Conservation (phyloP, 2,113 vertebrate genomes). For the Labeo rohita region DNA sequence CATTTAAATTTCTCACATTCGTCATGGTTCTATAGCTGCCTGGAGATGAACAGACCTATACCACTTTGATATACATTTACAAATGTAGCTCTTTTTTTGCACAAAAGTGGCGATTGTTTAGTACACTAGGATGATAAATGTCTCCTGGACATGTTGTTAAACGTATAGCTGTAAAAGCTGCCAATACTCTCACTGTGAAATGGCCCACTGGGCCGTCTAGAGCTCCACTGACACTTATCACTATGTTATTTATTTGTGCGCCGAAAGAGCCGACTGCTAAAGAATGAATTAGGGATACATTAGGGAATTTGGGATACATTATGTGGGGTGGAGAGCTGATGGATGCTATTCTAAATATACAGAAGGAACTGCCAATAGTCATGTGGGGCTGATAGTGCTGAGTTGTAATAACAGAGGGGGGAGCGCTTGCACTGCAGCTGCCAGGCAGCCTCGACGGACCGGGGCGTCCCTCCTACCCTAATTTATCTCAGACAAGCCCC, state of each 20-base stretch:
- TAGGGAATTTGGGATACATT: conserved; percentile 63
- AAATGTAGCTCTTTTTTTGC: conserved; percentile 61
- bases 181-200: conserved; percentile 61
- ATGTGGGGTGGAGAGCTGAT: conserved; percentile 65
- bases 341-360: conserved; percentile 74
- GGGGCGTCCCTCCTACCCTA: conserved; percentile 68
- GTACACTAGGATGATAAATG: conserved; percentile 73
- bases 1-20: not conserved
- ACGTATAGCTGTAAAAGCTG: conserved; percentile 66
- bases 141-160: conserved; percentile 65
- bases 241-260: conserved; percentile 70
- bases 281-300: conserved; percentile 60
- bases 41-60: conserved; percentile 65
- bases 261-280: conserved; percentile 42
- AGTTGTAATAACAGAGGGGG: conserved; percentile 68
- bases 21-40: not conserved
- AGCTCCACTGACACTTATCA: conserved; percentile 70
- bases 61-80: conserved; percentile 33
- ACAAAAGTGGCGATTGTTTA: conserved; percentile 69
- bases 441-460: conserved; percentile 60
- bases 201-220: conserved; percentile 54
- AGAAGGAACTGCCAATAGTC: conserved; percentile 73
- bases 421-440: conserved; percentile 37
- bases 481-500: conserved; percentile 73
- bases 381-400: conserved; percentile 68